These are phyloP conservation scores for Moxostoma hubbsi DNA, from an alignment of 2,797 vertebrate genomes.

Conservation along the genomic window DNA sequence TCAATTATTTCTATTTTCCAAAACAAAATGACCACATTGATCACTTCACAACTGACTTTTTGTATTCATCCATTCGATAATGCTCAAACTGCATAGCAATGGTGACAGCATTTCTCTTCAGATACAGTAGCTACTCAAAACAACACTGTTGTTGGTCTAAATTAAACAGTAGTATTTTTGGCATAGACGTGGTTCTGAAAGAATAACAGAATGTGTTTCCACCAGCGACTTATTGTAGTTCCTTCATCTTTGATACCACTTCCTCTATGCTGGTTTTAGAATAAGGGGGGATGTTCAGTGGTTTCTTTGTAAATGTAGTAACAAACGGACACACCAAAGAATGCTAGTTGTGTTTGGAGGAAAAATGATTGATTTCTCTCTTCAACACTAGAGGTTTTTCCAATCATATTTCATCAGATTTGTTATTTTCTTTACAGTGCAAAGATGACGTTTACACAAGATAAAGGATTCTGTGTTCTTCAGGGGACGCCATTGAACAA, in stretches of 20 bases:
- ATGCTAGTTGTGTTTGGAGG: no score
- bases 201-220: conserved; percentile 49
- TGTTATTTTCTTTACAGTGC: conserved; percentile 70
- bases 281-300: background rate
- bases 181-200: background rate
- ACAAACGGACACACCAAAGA: background rate
- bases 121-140: background rate
- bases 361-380: no score
- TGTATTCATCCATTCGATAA: background rate
- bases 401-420: background rate
- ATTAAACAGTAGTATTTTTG: background rate
- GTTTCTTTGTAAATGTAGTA: background rate
- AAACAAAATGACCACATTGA: no score
- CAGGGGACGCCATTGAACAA: background rate
- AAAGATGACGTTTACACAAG: conserved; percentile 74
- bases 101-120: background rate
- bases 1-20: no score
- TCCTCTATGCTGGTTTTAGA: conserved; percentile 40
- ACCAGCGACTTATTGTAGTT: background rate
- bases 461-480: conserved; percentile 53
- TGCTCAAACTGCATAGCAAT: background rate
- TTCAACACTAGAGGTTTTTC: no score
- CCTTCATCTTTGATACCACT: conserved; percentile 10
- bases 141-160: background rate
- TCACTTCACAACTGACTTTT: background rate